These are phyloP conservation scores for Sarcophaga subvicina DNA, from an alignment of 2,888 invertebrate genomes.

Conservation along the genomic window DNA sequence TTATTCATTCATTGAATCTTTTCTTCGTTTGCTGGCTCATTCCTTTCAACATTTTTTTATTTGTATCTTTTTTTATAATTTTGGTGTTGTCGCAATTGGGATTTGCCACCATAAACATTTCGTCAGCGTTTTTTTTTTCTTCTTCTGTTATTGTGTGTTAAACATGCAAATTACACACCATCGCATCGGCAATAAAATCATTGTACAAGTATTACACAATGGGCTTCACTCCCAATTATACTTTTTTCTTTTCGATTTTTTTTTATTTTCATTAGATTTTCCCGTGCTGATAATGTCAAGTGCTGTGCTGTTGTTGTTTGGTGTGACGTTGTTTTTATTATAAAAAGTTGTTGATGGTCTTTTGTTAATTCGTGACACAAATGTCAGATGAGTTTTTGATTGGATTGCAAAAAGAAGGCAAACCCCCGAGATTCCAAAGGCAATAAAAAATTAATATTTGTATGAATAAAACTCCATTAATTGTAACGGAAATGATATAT, in stretches of 20 bases:
- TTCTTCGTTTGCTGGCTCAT: constrained; percentile 34
- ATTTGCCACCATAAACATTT: constrained; percentile 50
- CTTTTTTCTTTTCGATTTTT: background rate
- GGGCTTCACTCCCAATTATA: constrained; percentile 11
- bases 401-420: constrained; percentile 31
- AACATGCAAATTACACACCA: constrained; percentile 79
- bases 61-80: constrained; percentile 71
- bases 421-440: background rate
- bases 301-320: constrained; percentile 30
- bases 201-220: constrained; percentile 50
- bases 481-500: constrained; percentile 43
- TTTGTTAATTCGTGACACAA: constrained; percentile 69
- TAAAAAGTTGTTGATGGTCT: constrained; percentile 67
- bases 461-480: constrained; percentile 53
- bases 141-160: constrained; percentile 72
- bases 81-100: constrained; percentile 72
- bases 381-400: constrained; percentile 70
- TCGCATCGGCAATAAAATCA: constrained; percentile 75
- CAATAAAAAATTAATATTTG: background rate
- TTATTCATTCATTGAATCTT: constrained; percentile 40
- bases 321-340: constrained; percentile 36
- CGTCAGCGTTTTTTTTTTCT: background rate
- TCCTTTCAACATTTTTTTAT: constrained; percentile 45
- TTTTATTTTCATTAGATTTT: constrained; percentile 61
- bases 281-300: constrained; percentile 67